These are phyloP conservation scores for Acromyrmex charruanus DNA, from an alignment of 1,140 invertebrate genomes.

Conservation along the genomic window DNA sequence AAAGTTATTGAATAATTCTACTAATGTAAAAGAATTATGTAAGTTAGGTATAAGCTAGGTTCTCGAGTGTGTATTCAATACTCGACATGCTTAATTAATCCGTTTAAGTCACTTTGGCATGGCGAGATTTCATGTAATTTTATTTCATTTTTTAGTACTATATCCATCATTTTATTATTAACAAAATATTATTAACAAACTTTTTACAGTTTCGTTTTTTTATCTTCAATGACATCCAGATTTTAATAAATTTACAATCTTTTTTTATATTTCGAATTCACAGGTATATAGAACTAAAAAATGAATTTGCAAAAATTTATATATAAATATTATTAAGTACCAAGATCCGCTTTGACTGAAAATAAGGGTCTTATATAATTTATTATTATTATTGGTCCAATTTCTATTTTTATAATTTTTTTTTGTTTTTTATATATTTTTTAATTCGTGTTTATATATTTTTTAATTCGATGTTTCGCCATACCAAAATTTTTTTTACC, in stretches of 20 bases:
- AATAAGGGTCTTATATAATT: too few species aligned
- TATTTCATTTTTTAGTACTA: background rate
- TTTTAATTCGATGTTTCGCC: slow-evolving; percentile 8
- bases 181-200: background rate
- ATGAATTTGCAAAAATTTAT: too few species aligned
- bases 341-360: too few species aligned
- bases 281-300: too few species aligned
- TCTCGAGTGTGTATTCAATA: background rate
- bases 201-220: background rate
- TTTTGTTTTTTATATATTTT: background rate
- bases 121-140: background rate
- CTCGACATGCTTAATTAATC: background rate
- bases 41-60: background rate
- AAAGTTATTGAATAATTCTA: too few species aligned
- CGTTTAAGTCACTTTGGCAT: slow-evolving; percentile 2
- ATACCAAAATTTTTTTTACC: slow-evolving; percentile 16
- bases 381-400: too few species aligned
- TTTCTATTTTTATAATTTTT: too few species aligned
- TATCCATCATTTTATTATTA: background rate
- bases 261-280: background rate
- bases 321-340: too few species aligned
- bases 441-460: background rate
- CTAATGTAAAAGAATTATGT: too few species aligned
- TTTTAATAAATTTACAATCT: background rate
- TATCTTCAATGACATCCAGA: background rate